These are phyloP conservation scores for Odontophorus gujanensis DNA, from an alignment of 2,113 vertebrate genomes.

Conservation along the genomic window DNA sequence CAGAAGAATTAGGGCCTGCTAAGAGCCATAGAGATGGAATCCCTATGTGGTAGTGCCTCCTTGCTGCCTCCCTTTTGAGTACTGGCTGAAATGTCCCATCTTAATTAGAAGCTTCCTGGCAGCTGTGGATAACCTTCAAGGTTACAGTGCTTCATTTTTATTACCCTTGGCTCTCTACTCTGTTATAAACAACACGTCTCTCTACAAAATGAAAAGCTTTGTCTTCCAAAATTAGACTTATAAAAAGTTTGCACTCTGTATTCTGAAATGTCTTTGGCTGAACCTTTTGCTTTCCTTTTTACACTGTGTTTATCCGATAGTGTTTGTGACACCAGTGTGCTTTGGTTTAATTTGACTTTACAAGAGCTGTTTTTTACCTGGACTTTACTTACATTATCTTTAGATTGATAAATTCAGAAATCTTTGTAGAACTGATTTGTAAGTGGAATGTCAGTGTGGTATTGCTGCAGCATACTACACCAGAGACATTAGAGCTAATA, in stretches of 20 bases:
- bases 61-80: not conserved
- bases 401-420: not conserved
- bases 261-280: conserved; percentile 44
- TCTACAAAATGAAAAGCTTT: conserved; percentile 55
- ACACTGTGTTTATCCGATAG: not conserved
- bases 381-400: not conserved
- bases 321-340: not conserved
- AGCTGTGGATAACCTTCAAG: conserved; percentile 47
- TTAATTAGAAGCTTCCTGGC: conserved; percentile 67
- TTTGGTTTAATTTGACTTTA: conserved; percentile 5
- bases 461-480: not conserved
- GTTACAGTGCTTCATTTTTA: conserved; percentile 44
- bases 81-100: conserved; percentile 30
- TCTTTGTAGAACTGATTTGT: not conserved
- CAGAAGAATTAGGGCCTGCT: not conserved
- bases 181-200: conserved; percentile 37
- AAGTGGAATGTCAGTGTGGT: not conserved
- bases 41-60: not conserved
- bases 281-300: conserved; percentile 26
- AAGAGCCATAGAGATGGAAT: not conserved
- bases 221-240: conserved; percentile 45
- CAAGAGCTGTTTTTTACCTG: not conserved
- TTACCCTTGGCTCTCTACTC: conserved; percentile 28
- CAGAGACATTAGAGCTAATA: not conserved
- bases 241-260: not conserved